Percentiles rank a stretch among this genome's conserved stretches.
Conservation (phyloP, 2,113 vertebrate genomes). For the Puntigrus tetrazona region DNA sequence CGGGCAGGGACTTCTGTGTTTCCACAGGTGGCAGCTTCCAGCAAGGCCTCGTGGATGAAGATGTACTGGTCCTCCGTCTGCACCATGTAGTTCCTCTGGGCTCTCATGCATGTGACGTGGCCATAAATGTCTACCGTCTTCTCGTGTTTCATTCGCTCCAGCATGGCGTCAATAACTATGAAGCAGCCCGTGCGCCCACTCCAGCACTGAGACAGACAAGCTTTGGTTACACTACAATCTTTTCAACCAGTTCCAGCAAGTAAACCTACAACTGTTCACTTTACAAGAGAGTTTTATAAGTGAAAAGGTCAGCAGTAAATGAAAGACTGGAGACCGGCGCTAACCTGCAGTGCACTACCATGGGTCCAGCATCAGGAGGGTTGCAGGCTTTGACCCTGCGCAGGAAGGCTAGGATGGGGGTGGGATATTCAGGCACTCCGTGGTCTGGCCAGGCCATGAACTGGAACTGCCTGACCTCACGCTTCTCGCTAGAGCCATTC, state of each 20-base stretch:
- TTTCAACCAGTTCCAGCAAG: neutral
- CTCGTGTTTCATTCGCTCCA: conserved; percentile 94
- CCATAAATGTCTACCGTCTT: conserved; percentile 94
- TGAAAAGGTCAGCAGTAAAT: conserved; percentile 23
- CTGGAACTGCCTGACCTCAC: conserved; percentile 95
- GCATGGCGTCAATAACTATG: conserved; percentile 93
- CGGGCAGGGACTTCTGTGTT: conserved; percentile 91
- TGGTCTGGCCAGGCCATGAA: conserved; percentile 98
- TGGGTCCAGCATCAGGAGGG: conserved; percentile 88
- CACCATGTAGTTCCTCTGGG: conserved; percentile 98
- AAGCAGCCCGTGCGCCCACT: conserved; percentile 94
- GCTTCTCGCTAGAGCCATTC: conserved; percentile 93
- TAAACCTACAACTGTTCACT: conserved; percentile 2
- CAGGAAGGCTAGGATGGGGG: conserved; percentile 90
- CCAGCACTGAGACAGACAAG: conserved; percentile 78
- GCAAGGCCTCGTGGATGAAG: conserved; percentile 93
- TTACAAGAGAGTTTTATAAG: conserved; percentile 1
- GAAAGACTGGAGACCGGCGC: neutral
- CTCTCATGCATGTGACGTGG: conserved; percentile 93
- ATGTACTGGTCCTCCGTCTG: conserved; percentile 98
- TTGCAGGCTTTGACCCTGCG: conserved; percentile 91
- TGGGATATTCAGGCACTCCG: conserved; percentile 94
- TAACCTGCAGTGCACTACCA: conserved; percentile 98
- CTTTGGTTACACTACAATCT: neutral
- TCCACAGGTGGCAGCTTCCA: conserved; percentile 88